phyloP scores from a whole-genome alignment of 2,797 vertebrate genomes.

The Anabas testudineus region DNA sequence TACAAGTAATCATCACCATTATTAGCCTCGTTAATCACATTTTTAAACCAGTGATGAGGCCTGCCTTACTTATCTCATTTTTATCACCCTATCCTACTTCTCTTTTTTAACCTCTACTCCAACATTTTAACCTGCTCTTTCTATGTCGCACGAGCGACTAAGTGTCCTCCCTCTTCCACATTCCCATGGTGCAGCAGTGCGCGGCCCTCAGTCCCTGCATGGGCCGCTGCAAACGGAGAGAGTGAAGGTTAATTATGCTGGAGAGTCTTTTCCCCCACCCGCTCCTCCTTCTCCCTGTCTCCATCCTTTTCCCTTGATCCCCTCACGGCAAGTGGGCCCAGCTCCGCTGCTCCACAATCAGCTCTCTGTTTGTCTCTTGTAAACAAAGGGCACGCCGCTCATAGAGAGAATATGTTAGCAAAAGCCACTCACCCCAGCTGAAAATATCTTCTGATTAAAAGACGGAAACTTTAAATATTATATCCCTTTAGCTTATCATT shows the following conservation, averaged over 20 bases:
- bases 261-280: constrained; percentile 89
- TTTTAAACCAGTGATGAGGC: constrained; percentile 88
- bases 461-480: constrained; percentile 22
- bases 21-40: constrained; percentile 94
- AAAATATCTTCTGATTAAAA: constrained; percentile 59
- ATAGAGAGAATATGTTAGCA: constrained; percentile 70
- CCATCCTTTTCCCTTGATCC: constrained; percentile 66
- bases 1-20: constrained; percentile 91
- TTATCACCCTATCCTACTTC: constrained; percentile 16
- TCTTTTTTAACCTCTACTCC: constrained; percentile 56
- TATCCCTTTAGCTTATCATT: constrained; percentile 28
- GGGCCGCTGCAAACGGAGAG: constrained; percentile 89
- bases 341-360: constrained; percentile 76
- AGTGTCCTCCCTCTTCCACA: constrained; percentile 81
- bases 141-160: constrained; percentile 37
- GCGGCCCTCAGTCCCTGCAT: constrained; percentile 83
- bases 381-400: constrained; percentile 74
- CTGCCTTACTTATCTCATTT: constrained; percentile 79
- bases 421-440: constrained; percentile 44
- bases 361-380: constrained; percentile 86
- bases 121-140: constrained; percentile 70
- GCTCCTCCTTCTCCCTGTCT: constrained; percentile 79
- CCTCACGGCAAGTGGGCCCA: constrained; percentile 77
- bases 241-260: constrained; percentile 98
- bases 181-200: constrained; percentile 89